Percentiles rank a stretch among this genome's conserved stretches.
Conservation (phyloP, 2,888 invertebrate species). For the Agrotis segetum region DNA sequence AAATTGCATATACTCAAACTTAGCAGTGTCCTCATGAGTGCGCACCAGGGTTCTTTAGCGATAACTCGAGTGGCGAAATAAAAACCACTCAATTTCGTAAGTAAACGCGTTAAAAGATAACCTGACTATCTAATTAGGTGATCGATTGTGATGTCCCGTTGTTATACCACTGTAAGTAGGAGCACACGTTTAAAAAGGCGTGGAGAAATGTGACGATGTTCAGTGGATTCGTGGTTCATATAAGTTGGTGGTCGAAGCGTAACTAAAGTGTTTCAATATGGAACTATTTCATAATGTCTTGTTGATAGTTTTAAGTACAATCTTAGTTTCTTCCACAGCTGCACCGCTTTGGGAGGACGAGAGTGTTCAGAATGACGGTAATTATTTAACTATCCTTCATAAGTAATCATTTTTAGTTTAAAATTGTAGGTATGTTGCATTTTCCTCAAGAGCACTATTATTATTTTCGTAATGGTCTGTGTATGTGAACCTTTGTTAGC, state of each 20-base stretch:
- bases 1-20: slow-evolving; percentile 2
- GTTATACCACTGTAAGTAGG: slow-evolving; percentile 59
- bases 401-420: background rate
- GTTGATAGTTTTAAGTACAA: slow-evolving; percentile 39
- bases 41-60: slow-evolving; percentile 75
- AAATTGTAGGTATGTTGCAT: background rate
- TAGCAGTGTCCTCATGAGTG: slow-evolving; percentile 66
- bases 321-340: slow-evolving; percentile 62
- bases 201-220: slow-evolving; percentile 53
- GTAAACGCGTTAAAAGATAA: slow-evolving; percentile 72
- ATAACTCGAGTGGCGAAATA: slow-evolving; percentile 74
- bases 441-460: background rate
- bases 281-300: slow-evolving; percentile 36
- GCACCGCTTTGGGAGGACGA: slow-evolving; percentile 68
- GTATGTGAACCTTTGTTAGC: background rate
- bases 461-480: background rate
- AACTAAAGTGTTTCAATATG: slow-evolving; percentile 32
- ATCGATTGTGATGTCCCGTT: slow-evolving; percentile 77
- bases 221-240: slow-evolving; percentile 64
- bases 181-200: slow-evolving; percentile 66
- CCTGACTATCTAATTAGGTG: slow-evolving; percentile 83
- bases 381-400: slow-evolving; percentile 25
- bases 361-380: slow-evolving; percentile 55
- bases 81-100: slow-evolving; percentile 77
- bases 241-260: slow-evolving; percentile 43